Conservation (phyloP, 2,888 invertebrate genomes). For the Cephus runcator region DNA sequence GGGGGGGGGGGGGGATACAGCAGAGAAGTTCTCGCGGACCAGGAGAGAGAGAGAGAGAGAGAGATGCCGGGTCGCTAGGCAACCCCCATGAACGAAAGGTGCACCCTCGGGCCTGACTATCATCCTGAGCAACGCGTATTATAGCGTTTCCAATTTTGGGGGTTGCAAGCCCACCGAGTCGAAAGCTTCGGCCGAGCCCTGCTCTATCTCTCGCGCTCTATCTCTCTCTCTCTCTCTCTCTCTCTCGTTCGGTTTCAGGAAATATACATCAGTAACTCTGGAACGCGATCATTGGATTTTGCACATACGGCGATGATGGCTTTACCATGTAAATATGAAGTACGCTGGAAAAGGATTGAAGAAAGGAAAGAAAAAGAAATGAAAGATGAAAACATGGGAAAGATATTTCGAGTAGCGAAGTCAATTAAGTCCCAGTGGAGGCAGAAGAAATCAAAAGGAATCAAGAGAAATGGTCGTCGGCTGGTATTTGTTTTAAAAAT, state of each 20-base stretch:
- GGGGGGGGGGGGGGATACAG: constrained; percentile 11
- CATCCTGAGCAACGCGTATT: constrained; percentile 34
- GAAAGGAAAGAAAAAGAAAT: neutral
- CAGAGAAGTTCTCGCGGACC: neutral
- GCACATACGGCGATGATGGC: neutral
- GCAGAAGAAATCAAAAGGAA: neutral
- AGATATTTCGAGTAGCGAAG: neutral
- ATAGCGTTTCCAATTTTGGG: constrained; percentile 60
- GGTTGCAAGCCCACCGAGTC: constrained; percentile 23
- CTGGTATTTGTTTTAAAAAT: constrained; percentile 26
- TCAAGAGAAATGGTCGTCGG: neutral
- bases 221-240: neutral
- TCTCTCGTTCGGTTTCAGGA: neutral
- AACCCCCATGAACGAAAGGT: constrained; percentile 21
- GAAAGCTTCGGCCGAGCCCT: neutral
- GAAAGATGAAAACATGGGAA: neutral
- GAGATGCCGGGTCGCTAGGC: constrained; percentile 22
- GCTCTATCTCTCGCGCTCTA: neutral
- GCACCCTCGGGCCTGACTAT: constrained; percentile 31
- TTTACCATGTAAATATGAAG: neutral
- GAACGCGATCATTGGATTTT: neutral
- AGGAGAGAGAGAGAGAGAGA: constrained; percentile 17
- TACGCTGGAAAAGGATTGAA: neutral
- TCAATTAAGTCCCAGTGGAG: neutral
- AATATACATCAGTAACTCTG: neutral